Percentiles rank a stretch among this genome's conserved stretches.
These are phyloP conservation scores for Drosophila ercepeae DNA, from an alignment of 1,140 invertebrate species.

Conservation along the genomic window DNA sequence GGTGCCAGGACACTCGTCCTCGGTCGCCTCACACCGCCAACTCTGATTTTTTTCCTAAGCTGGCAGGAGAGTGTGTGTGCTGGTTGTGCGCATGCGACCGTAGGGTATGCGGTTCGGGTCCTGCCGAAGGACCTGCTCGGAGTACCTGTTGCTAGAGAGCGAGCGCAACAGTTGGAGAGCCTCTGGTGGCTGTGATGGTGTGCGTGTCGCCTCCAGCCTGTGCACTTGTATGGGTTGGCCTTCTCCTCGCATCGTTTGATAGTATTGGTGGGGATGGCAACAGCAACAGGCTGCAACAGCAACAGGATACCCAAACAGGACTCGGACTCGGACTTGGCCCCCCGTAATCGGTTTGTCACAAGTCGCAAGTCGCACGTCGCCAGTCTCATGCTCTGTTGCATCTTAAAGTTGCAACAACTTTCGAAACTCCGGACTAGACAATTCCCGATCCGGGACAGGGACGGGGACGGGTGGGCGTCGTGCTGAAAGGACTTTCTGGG, in stretches of 20 bases:
- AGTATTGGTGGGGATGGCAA: slow-evolving; percentile 9
- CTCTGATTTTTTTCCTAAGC: neutral
- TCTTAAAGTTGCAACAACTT: neutral
- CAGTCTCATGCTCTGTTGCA: neutral
- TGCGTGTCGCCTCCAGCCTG: slow-evolving; percentile 1
- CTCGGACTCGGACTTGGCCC: neutral
- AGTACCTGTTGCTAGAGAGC: slow-evolving; percentile 80
- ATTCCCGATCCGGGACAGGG: no score
- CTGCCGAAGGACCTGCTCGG: slow-evolving; percentile 23
- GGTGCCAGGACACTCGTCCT: slow-evolving; percentile 4
- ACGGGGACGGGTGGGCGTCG: neutral
- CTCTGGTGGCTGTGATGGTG: slow-evolving; percentile 6
- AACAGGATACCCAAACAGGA: neutral
- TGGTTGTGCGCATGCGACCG: slow-evolving; percentile 43
- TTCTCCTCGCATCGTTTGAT: neutral
- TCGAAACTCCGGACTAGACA: neutral
- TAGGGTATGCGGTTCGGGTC: neutral
- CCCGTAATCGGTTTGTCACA: neutral
- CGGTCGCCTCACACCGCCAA: neutral
- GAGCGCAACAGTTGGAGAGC: slow-evolving; percentile 78
- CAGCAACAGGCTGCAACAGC: slow-evolving; percentile 3
- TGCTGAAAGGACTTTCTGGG: neutral
- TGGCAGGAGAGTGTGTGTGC: neutral
- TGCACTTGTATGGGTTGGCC: neutral
- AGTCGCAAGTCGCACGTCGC: neutral